Base-by-base conservation (phyloP, 1,140 invertebrate species). In the Heliconius hewitsoni region DNA sequence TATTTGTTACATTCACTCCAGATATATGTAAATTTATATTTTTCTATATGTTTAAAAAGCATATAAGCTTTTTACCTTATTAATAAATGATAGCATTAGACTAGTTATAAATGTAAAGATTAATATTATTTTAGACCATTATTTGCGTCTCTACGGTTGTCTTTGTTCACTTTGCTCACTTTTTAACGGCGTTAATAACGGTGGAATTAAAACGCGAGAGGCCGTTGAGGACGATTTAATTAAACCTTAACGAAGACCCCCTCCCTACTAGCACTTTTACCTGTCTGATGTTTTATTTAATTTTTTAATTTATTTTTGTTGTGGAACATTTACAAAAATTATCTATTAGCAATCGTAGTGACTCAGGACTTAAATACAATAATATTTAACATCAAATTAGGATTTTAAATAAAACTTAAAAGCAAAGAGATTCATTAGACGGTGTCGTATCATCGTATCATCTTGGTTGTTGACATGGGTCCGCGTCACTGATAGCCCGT, bases 181-280 rank as follows among this genome's bases (percentile, higher is more conserved):
- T 94, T 93, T 93, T 92, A 93, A 93, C 91, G 91, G 90, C 91
- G 89, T 93, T 94, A 94, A 94, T 94, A 94, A 94, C 91, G 91
- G 90, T 93, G 93, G 93, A 93, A 94, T 94, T 94, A 94, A 94
- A 91, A 89, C 93, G 90, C 91, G 89, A 94, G 92, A 94, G 91
- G 91, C 92, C 88, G 89, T 88, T 80, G 89, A 93, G 90, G 90
- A 94, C 92, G 90, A 93, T 94, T 94, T 94, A 94, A 94, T 94
- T 94, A 94, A 94, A 94, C 89, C 89, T 90, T 93, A 93, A 94
- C 93, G 91, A 93, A 94, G 87, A 90, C 84, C 89, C 84, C 88
- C 74, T 77, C 78, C 83, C 84, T 70, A 71, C 79, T 73, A 71
- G 83, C 87, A 83, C 81, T 85, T 86, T 86, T 89, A 94, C 91